Evolutionary conservation across 2,113 vertebrate genomes (phyloP).

Genomic region (Mobula birostris): DNA sequence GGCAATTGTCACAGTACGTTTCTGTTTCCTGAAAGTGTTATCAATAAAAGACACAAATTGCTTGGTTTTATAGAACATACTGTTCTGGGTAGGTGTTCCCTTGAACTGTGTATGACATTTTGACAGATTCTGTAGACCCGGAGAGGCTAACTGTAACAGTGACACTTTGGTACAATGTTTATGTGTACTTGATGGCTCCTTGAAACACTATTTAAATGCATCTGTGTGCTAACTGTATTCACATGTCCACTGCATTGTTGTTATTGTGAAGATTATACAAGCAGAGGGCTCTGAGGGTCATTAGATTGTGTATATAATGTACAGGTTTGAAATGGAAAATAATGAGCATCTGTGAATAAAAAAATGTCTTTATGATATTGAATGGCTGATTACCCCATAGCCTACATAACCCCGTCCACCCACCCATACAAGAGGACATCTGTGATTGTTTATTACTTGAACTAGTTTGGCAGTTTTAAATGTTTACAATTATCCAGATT

Average conservation of each 20-base stretch:
- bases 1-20: constrained; percentile 64
- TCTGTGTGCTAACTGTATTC: constrained; percentile 87
- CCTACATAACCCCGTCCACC: constrained; percentile 58
- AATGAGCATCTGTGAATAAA: constrained; percentile 82
- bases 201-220: constrained; percentile 62
- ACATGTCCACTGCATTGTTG: constrained; percentile 56
- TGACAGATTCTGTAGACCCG: constrained; percentile 49
- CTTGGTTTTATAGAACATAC: constrained; percentile 69
- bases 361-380: constrained; percentile 72
- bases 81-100: constrained; percentile 79
- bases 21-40: constrained; percentile 61
- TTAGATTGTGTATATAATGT: constrained; percentile 92
- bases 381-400: constrained; percentile 74
- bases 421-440: constrained; percentile 60
- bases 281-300: constrained; percentile 70
- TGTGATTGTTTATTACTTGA: constrained; percentile 94
- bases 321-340: constrained; percentile 80
- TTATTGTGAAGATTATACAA: constrained; percentile 88
- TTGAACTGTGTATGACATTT: constrained; percentile 71
- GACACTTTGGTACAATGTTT: constrained; percentile 75
- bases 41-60: constrained; percentile 51
- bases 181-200: constrained; percentile 79
- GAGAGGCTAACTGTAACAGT: constrained; percentile 72
- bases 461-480: constrained; percentile 85
- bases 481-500: constrained; percentile 91